phyloP scores from a whole-genome alignment of 1,140 invertebrate genomes.

The Danaus melanippus region DNA sequence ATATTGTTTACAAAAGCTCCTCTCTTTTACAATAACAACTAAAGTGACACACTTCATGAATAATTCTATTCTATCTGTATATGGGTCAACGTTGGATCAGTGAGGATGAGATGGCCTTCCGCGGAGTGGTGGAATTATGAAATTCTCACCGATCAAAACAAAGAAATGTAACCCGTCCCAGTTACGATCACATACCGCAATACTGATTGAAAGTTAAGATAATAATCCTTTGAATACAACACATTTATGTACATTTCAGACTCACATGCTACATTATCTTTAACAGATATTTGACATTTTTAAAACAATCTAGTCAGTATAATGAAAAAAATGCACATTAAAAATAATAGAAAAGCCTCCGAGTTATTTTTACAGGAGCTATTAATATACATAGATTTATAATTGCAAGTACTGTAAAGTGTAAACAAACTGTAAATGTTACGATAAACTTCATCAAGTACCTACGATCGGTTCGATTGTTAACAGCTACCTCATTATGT shows the following conservation, averaged over 20 bases:
- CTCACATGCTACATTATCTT: too few species aligned
- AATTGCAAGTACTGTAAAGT: conserved; percentile 22
- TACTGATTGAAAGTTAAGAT: conserved; percentile 10
- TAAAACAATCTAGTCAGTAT: too few species aligned
- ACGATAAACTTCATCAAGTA: conserved; percentile 66
- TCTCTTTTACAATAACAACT: conserved; percentile 4
- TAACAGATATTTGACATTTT: too few species aligned
- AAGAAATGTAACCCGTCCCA: conserved; percentile 7
- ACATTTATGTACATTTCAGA: too few species aligned
- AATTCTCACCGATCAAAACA: conserved; percentile 14
- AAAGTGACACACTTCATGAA: conserved; percentile 37
- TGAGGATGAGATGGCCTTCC: conserved; percentile 9
- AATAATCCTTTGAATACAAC: conserved; percentile 1
- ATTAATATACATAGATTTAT: conserved; percentile 18
- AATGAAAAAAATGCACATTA: too few species aligned
- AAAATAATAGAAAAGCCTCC: too few species aligned
- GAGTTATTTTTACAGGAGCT: not conserved
- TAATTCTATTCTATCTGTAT: conserved; percentile 52
- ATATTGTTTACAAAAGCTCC: not conserved
- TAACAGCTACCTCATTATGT: conserved; percentile 57
- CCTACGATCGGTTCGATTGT: conserved; percentile 48
- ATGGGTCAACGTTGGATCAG: conserved; percentile 42
- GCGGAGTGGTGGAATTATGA: not conserved
- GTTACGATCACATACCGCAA: conserved; percentile 5
- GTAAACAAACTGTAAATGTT: conserved; percentile 59